A percentile compares a stretch with the other conserved stretches of the same genome.
Conservation (phyloP, 2,888 invertebrate genomes). For the Drosophila mettleri region DNA sequence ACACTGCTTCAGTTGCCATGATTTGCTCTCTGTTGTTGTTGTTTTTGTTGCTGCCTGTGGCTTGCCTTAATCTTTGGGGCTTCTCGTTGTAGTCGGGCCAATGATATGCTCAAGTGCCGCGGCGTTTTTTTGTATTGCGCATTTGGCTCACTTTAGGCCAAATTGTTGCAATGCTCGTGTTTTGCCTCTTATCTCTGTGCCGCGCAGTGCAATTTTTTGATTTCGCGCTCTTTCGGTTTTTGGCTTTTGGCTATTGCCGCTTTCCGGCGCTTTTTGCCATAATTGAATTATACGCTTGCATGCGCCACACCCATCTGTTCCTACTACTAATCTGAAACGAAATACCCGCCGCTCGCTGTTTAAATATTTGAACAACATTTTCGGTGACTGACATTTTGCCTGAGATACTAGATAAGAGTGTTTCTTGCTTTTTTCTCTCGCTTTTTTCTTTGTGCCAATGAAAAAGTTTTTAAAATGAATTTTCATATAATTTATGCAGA, state of each 20-base stretch:
- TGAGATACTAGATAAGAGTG: conserved; percentile 16
- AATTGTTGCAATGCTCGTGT: conserved; percentile 19
- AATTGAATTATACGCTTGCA: conserved; percentile 70
- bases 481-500: conserved; percentile 46
- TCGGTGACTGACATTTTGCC: conserved; percentile 36
- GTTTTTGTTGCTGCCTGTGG: conserved; percentile 17
- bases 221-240: conserved; percentile 45
- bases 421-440: not conserved
- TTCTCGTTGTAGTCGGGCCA: conserved; percentile 29
- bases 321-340: conserved; percentile 21
- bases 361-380: conserved; percentile 44
- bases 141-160: conserved; percentile 34
- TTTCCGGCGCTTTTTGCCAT: conserved; percentile 49
- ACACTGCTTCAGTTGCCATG: conserved; percentile 56
- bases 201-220: conserved; percentile 49
- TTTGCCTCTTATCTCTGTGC: conserved; percentile 11
- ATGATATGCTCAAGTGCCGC: conserved; percentile 54
- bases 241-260: conserved; percentile 32
- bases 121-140: conserved; percentile 50
- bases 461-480: conserved; percentile 37
- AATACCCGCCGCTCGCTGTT: conserved; percentile 8
- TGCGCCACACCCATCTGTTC: conserved; percentile 36
- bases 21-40: conserved; percentile 10
- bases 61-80: conserved; percentile 51
- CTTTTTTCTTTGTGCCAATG: not conserved